phyloP scores from a whole-genome alignment of 2,113 vertebrate species.

The Scortum barcoo region DNA sequence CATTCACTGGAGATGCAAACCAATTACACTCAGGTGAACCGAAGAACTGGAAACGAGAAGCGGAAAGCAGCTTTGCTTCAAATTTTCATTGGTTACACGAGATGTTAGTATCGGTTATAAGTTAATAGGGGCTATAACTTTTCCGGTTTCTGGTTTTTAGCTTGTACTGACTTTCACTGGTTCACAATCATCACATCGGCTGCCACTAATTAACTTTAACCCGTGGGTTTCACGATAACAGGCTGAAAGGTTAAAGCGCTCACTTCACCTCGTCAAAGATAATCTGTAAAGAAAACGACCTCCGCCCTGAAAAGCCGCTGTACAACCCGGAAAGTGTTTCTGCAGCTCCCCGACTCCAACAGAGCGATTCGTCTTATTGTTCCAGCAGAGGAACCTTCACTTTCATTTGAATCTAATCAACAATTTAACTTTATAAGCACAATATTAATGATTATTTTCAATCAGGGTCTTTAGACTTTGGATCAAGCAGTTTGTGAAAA shows the following conservation, averaged over 20 bases:
- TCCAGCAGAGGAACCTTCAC: not conserved
- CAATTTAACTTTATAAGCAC: not conserved
- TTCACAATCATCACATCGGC: not conserved
- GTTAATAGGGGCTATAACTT: constrained; percentile 2
- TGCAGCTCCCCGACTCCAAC: not conserved
- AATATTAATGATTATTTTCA: not conserved
- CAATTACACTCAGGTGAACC: accelerated
- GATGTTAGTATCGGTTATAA: constrained; percentile 16
- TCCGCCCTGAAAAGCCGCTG: not conserved
- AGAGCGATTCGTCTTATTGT: not conserved
- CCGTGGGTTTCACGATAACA: not conserved
- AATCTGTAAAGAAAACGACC: too few species aligned
- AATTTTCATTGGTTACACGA: not conserved
- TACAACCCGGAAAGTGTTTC: too few species aligned
- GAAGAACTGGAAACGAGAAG: not conserved
- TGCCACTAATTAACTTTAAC: too few species aligned
- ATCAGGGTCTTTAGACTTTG: not conserved
- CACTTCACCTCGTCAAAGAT: not conserved
- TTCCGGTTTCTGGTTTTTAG: not conserved
- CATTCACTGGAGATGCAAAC: constrained; percentile 32
- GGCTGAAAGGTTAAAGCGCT: not conserved
- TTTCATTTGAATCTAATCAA: not conserved
- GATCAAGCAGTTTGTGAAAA: not conserved
- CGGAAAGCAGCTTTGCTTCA: not conserved
- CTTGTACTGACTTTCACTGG: not conserved